Conservation (phyloP, 1,140 invertebrate genomes). For the Panagrolaimus sp. region DNA sequence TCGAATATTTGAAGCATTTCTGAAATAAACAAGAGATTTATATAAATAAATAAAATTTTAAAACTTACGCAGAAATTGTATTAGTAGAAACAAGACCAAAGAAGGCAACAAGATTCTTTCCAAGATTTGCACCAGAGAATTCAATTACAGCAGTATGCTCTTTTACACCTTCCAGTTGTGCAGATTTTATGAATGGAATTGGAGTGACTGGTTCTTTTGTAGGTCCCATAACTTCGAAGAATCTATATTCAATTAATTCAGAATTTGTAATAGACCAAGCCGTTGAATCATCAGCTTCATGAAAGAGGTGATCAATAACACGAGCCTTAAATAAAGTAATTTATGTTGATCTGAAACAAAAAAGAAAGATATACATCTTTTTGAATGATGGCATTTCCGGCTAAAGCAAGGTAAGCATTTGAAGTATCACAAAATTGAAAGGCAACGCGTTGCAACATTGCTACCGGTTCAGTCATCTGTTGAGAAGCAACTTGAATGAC, state of each 20-base stretch:
- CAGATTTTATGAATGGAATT: background rate
- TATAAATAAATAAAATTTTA: background rate
- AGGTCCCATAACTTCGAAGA: background rate
- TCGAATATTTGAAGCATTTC: background rate
- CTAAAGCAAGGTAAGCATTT: background rate
- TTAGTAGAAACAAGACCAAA: background rate
- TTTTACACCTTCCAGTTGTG: background rate
- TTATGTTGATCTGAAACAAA: background rate
- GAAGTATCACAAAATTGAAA: slow-evolving; percentile 11
- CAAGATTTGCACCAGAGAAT: background rate
- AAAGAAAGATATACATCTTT: background rate
- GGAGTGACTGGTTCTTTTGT: background rate
- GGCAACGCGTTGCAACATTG: background rate
- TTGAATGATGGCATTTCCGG: background rate
- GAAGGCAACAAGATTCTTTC: background rate
- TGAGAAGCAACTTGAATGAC: background rate
- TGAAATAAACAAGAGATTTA: background rate
- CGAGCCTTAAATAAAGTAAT: background rate
- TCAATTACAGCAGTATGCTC: background rate
- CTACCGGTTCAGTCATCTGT: background rate
- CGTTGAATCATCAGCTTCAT: background rate
- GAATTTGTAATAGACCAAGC: background rate
- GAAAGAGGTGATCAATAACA: background rate
- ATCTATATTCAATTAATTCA: slow-evolving; percentile 1
- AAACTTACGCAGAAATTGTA: slow-evolving; percentile 1